A percentile compares a stretch with the other conserved stretches of the same genome.
phyloP scores from a whole-genome alignment of 2,888 invertebrate species.

The Rambutsinella grinnellia region DNA sequence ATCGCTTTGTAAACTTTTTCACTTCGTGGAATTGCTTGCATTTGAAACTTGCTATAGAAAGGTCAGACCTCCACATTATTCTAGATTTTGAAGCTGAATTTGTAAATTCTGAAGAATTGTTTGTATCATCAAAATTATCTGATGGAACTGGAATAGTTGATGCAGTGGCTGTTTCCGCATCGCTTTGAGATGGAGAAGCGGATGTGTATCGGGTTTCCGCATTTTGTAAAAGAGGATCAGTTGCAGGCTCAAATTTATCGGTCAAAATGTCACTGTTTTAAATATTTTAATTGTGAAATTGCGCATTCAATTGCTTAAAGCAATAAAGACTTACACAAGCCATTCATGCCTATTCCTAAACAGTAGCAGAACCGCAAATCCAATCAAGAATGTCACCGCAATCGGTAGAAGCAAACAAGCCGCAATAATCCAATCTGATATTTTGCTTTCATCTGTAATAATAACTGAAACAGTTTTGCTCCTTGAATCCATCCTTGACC shows the following conservation, averaged over 20 bases:
- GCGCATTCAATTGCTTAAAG: too few relatives aligned
- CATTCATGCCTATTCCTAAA: constrained; percentile 59
- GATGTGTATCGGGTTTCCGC: too few relatives aligned
- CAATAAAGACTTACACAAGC: constrained; percentile 59
- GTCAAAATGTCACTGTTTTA: too few relatives aligned
- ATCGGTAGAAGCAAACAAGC: constrained; percentile 47
- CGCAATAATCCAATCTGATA: constrained; percentile 31
- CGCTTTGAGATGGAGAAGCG: neutral
- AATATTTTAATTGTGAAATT: too few relatives aligned
- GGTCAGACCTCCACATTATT: constrained; percentile 18
- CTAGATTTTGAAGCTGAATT: neutral
- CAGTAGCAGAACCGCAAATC: constrained; percentile 35
- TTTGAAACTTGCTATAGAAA: constrained; percentile 35
- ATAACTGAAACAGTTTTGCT: constrained; percentile 50
- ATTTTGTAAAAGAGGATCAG: too few relatives aligned
- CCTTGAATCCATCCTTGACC: neutral
- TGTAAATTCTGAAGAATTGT: too few relatives aligned
- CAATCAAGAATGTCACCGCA: constrained; percentile 20
- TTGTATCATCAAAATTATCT: too few relatives aligned
- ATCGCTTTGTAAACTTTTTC: constrained; percentile 49
- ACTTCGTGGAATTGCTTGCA: constrained; percentile 22
- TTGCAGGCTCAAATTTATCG: too few relatives aligned
- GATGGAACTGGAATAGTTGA: too few relatives aligned
- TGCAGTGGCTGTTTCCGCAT: too few relatives aligned
- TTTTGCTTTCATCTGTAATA: constrained; percentile 48